A percentile compares a stretch with the other conserved stretches of the same genome.
These are phyloP conservation scores for Nixonia krombeini DNA, from an alignment of 1,140 invertebrate genomes.

Conservation along the genomic window DNA sequence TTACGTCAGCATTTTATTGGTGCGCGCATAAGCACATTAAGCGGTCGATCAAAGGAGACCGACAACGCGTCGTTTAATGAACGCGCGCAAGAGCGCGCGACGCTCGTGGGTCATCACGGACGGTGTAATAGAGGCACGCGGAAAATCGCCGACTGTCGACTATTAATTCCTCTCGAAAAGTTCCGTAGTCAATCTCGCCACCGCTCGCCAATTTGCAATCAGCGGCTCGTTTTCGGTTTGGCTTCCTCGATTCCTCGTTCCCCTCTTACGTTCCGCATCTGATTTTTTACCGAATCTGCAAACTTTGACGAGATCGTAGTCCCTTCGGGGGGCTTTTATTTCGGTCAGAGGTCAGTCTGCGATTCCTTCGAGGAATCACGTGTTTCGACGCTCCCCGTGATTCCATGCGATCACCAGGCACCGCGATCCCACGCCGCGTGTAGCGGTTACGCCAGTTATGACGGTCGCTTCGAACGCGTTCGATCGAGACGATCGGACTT, in stretches of 20 bases:
- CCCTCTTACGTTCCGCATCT: no score
- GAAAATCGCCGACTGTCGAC: neutral
- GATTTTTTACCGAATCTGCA: neutral
- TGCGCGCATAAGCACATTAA: constrained; percentile 54
- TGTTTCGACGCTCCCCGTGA: constrained; percentile 16
- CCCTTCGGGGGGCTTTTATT: constrained; percentile 15
- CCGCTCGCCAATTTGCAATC: no score
- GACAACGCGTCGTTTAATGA: constrained; percentile 58
- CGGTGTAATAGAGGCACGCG: neutral
- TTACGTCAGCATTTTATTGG: constrained; percentile 67
- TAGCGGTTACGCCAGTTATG: constrained; percentile 16
- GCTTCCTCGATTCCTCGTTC: no score
- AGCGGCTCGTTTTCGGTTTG: no score
- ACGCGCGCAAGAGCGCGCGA: constrained; percentile 15
- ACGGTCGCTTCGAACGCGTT: constrained; percentile 40
- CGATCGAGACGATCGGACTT: constrained; percentile 42
- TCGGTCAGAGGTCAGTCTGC: constrained; percentile 23
- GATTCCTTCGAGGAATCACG: constrained; percentile 26
- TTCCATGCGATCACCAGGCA: constrained; percentile 19
- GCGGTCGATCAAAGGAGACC: constrained; percentile 61
- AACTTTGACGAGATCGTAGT: neutral
- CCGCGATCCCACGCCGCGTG: constrained; percentile 36
- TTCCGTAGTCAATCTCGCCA: no score
- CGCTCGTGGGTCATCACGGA: constrained; percentile 21
- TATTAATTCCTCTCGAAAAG: no score